Base-by-base conservation (phyloP, 2,888 invertebrate species). In the Phyto melanocephala region DNA sequence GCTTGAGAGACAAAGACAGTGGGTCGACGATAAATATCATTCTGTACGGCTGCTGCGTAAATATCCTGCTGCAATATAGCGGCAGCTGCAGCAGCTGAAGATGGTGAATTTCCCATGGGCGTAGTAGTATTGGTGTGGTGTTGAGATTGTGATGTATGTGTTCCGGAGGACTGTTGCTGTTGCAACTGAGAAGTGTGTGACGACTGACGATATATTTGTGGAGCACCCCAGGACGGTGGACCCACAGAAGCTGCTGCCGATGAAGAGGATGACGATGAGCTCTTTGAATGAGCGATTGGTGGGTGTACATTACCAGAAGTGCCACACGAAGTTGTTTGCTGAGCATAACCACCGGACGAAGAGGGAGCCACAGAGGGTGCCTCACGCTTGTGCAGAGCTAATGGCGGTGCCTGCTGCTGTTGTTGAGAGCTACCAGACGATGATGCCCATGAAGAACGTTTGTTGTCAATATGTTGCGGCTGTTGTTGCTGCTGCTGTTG, bases 1-100 rank as follows among this genome's bases (percentile, higher is more conserved):
- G 89, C 88, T 86, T 91, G 91, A 1, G 95, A 94, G 52, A 95
- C 95, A 89, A 95, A 95, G 56, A 95, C 95, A 54, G 94, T 93
- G 56, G 93, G 93, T 15, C 93, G 93, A 85, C 94, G 93, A 91
- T 94, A 95, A 85, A 94, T 91, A 63, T 93, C 92, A 88, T 94
- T 89, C 80, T 91, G 91, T 33, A 82, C 82, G 40, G 82, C 82
- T 22, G 82, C 79, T 24, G 89, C 87, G 78, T 91, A 91, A 50
- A 91, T 90, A 60, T 91, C 91, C 42, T 90, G 90, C 77, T 91
- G 90, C 75, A 91, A 85, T 83, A 91, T 86, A 75, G 89, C 88
- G n/a, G 90, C 90, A 1, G 89, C 87, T 22, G 86, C 85, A 47
- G 86, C 88, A 22, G 84, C 81, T 15, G 90, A 87, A 1, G 88